A percentile compares a stretch with the other conserved stretches of the same genome.
These are phyloP conservation scores for Tokudaia tokunoshimensis DNA, from an alignment of 2,797 vertebrate genomes.

Conservation along the genomic window DNA sequence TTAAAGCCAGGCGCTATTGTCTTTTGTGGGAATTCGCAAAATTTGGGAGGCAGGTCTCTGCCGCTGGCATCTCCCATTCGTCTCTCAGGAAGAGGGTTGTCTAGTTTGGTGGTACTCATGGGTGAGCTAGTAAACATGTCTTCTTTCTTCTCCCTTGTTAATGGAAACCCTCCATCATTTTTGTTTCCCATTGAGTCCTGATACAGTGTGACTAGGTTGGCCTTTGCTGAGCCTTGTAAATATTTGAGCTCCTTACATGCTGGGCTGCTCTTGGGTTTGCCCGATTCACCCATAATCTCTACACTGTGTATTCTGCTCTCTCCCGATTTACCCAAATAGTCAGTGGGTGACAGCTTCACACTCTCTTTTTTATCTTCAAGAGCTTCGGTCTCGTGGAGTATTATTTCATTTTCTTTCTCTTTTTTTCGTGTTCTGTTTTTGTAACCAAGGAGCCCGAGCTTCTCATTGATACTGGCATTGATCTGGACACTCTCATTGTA, in stretches of 20 bases:
- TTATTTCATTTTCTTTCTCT: conserved; percentile 19
- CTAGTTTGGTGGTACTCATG: conserved; percentile 20
- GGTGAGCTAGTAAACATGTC: neutral
- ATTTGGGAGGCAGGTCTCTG: conserved; percentile 67
- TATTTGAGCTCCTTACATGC: conserved; percentile 46
- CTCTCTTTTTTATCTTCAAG: conserved; percentile 54
- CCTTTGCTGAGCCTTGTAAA: conserved; percentile 53
- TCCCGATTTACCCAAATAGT: conserved; percentile 7
- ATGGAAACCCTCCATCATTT: conserved; percentile 11
- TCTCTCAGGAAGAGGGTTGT: conserved; percentile 38
- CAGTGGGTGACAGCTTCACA: neutral
- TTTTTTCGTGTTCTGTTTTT: neutral
- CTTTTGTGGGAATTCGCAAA: conserved; percentile 89
- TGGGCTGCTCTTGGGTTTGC: conserved; percentile 38
- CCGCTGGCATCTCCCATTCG: neutral
- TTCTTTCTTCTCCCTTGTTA: conserved; percentile 7
- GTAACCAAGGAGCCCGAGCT: conserved; percentile 82
- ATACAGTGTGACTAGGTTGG: neutral
- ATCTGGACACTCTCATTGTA: conserved; percentile 92
- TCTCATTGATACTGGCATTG: conserved; percentile 91
- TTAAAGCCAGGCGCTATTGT: conserved; percentile 88
- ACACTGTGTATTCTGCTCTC: neutral
- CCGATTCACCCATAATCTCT: conserved; percentile 27
- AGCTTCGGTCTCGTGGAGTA: neutral
- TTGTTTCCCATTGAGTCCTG: conserved; percentile 19